phyloP scores from a whole-genome alignment of 64 coral and sea anemone genomes.

The Montipora foliosa region DNA sequence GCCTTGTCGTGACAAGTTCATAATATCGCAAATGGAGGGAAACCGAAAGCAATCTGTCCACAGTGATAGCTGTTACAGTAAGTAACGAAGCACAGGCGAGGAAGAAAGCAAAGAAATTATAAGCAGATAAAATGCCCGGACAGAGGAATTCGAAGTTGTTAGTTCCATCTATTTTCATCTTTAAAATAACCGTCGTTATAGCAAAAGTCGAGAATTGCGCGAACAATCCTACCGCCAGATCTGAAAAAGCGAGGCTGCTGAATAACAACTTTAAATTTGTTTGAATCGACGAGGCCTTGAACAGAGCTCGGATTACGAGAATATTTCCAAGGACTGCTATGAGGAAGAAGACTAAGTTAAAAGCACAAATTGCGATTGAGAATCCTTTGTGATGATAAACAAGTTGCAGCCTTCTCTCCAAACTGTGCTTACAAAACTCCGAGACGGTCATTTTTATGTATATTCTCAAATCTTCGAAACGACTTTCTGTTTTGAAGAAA shows the following conservation, averaged over 20 bases:
- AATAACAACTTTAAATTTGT: background rate
- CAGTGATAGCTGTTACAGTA: background rate
- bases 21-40: conserved; percentile 20
- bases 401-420: background rate
- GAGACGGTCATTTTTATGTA: too few relatives aligned
- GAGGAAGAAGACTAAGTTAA: background rate
- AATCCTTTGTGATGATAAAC: background rate
- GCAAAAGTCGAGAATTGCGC: background rate
- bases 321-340: background rate
- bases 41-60: conserved; percentile 9
- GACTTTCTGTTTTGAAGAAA: too few relatives aligned
- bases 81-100: background rate
- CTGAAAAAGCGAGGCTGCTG: background rate
- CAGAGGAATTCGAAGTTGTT: background rate
- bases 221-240: background rate
- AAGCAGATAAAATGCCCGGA: background rate
- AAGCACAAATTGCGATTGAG: background rate
- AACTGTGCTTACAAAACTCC: too few relatives aligned
- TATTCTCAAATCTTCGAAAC: too few relatives aligned
- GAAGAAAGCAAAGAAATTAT: background rate
- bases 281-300: background rate
- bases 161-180: background rate
- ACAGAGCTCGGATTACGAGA: background rate
- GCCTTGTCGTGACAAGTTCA: conserved; percentile 11
- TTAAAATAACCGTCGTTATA: background rate